These are phyloP conservation scores for Zaprionus kolodkinae DNA, from an alignment of 1,140 invertebrate species.

Conservation along the genomic window DNA sequence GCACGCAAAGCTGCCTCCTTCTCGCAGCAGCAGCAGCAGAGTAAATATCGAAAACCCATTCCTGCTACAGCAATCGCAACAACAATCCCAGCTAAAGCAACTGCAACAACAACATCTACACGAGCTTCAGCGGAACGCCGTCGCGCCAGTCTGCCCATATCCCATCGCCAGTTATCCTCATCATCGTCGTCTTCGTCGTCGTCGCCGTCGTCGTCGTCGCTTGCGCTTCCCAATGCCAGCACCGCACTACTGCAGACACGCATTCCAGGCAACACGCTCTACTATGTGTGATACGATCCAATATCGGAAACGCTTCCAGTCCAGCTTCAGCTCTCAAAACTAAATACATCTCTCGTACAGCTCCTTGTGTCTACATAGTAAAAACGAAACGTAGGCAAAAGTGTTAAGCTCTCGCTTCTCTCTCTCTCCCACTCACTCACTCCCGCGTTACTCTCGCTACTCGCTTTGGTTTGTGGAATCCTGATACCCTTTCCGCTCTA, in stretches of 20 bases:
- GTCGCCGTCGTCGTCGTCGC: constrained; percentile 55
- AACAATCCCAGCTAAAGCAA: constrained; percentile 36
- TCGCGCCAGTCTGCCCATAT: constrained; percentile 62
- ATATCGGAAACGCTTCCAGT: constrained; percentile 8
- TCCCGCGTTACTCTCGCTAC: neutral
- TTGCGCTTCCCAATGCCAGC: constrained; percentile 68
- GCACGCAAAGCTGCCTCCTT: constrained; percentile 66
- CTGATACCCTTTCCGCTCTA: neutral
- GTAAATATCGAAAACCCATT: constrained; percentile 36
- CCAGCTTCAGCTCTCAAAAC: constrained; percentile 11
- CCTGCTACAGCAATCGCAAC: constrained; percentile 14
- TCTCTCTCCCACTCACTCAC: neutral
- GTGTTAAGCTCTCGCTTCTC: neutral
- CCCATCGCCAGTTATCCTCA: constrained; percentile 20
- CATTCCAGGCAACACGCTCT: constrained; percentile 81
- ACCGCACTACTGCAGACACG: constrained; percentile 73
- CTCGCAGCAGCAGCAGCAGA: constrained; percentile 20
- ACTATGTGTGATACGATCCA: constrained; percentile 72
- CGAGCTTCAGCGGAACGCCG: constrained; percentile 49
- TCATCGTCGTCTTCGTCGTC: constrained; percentile 31
- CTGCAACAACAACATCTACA: constrained; percentile 9
- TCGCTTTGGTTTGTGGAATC: neutral
- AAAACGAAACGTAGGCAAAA: constrained; percentile 27
- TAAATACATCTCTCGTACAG: neutral
- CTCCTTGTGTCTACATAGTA: neutral